These are phyloP conservation scores for Macrophya alboannulata DNA, from an alignment of 2,888 invertebrate species.

Conservation along the genomic window DNA sequence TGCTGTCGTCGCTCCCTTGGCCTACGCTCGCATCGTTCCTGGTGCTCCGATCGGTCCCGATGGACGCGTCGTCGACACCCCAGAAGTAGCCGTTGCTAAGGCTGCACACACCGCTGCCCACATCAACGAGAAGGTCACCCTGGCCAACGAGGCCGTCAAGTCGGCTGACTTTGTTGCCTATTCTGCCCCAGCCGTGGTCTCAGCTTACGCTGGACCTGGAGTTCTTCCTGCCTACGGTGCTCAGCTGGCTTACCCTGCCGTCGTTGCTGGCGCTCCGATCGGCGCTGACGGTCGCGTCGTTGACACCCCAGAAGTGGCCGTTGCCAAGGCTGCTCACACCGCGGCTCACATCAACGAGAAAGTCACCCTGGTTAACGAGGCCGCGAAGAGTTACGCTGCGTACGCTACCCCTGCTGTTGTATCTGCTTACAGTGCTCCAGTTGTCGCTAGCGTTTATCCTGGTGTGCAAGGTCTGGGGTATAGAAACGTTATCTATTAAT, in stretches of 20 bases:
- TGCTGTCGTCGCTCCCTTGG: constrained; percentile 35
- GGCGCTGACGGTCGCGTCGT: constrained; percentile 56
- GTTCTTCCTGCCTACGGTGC: constrained; percentile 46
- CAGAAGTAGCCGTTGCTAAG: constrained; percentile 64
- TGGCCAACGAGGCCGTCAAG: constrained; percentile 54
- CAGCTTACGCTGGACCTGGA: constrained; percentile 25
- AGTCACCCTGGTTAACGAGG: constrained; percentile 50
- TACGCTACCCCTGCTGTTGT: constrained; percentile 33
- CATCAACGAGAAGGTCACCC: constrained; percentile 53
- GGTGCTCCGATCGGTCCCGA: constrained; percentile 56
- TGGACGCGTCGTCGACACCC: constrained; percentile 62
- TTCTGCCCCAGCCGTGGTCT: constrained; percentile 8
- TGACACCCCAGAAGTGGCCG: constrained; percentile 65
- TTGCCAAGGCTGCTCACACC: constrained; percentile 62
- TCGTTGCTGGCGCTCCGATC: constrained; percentile 49
- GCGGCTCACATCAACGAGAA: constrained; percentile 54
- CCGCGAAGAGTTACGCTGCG: constrained; percentile 12
- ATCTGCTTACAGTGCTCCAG: constrained; percentile 59
- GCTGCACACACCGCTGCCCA: constrained; percentile 59
- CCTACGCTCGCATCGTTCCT: constrained; percentile 46
- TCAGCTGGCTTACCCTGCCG: constrained; percentile 23
- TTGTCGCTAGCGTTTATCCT: constrained; percentile 46
- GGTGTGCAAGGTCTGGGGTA: constrained; percentile 43
- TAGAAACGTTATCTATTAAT: constrained; percentile 19
- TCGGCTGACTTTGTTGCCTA: constrained; percentile 41